A percentile compares a stretch with the other conserved stretches of the same genome.
phyloP scores from a whole-genome alignment of 2,797 vertebrate species.

The Notamacropus eugenii region DNA sequence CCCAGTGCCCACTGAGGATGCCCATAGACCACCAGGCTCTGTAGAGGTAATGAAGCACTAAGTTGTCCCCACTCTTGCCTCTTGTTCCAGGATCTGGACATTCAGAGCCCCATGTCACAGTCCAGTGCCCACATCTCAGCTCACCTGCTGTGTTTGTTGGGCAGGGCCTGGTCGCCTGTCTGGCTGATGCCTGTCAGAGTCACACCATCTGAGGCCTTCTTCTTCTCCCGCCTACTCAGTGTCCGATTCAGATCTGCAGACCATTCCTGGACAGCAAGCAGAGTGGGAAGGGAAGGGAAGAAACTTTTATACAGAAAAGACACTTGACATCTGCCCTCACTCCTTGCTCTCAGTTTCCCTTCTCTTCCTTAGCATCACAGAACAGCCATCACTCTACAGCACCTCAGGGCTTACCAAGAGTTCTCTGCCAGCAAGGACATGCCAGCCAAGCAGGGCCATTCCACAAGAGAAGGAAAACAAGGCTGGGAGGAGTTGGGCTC shows the following conservation, averaged over 20 bases:
- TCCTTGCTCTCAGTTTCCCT: not conserved
- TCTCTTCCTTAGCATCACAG: not conserved
- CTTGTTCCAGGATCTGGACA: too few species aligned
- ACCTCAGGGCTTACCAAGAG: not conserved
- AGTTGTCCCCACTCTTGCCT: not conserved
- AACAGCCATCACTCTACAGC: too few species aligned
- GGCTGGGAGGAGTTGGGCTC: too few species aligned
- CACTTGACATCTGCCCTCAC: not conserved
- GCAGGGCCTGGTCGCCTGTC: constrained; percentile 87
- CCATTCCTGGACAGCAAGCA: constrained; percentile 90
- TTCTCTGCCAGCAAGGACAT: not conserved
- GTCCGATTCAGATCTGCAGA: constrained; percentile 96
- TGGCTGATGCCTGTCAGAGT: constrained; percentile 95
- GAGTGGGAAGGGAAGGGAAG: not conserved
- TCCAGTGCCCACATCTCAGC: not conserved
- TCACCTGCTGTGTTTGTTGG: constrained; percentile 91
- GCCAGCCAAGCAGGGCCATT: not conserved
- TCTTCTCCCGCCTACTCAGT: constrained; percentile 95
- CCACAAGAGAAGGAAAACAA: not conserved
- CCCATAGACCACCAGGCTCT: not conserved
- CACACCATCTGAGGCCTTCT: constrained; percentile 93
- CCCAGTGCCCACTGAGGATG: not conserved
- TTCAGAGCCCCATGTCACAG: not conserved
- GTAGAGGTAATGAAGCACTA: too few species aligned
- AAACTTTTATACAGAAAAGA: not conserved